Percentiles rank a stretch among this genome's conserved stretches.
Evolutionary conservation across 2,113 vertebrate genomes (phyloP).

Genomic region (Neofelis nebulosa): DNA sequence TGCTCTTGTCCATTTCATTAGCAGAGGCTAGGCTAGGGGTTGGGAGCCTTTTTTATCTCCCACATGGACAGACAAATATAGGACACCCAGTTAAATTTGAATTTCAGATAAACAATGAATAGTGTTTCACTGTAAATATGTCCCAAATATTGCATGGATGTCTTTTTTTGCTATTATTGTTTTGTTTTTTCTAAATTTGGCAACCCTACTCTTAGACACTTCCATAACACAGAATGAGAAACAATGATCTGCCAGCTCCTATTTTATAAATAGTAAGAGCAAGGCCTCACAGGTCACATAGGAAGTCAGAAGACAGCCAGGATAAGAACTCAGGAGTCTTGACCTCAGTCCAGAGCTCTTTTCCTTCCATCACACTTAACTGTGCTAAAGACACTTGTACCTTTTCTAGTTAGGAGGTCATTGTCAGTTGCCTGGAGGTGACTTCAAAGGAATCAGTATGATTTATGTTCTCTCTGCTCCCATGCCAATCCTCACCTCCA

Average conservation of each 20-base stretch:
- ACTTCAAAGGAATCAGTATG: slow-evolving; percentile 44
- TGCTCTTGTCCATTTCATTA: neutral
- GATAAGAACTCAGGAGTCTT: neutral
- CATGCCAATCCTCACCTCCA: neutral
- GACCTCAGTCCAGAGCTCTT: neutral
- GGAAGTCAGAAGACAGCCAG: neutral
- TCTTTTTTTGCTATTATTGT: neutral
- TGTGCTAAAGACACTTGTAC: neutral
- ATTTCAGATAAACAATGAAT: neutral
- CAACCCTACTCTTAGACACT: neutral
- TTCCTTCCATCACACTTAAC: slow-evolving; percentile 26
- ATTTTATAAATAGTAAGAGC: neutral
- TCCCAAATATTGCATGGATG: neutral
- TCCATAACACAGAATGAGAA: neutral
- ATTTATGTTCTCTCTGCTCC: slow-evolving; percentile 26
- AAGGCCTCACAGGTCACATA: neutral
- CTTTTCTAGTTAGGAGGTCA: neutral
- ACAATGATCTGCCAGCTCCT: neutral
- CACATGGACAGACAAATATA: neutral
- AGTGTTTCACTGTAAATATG: neutral
- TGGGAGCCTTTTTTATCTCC: neutral
- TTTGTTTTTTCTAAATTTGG: neutral
- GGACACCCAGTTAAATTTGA: neutral
- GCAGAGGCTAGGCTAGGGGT: neutral
- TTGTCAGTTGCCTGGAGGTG: slow-evolving; percentile 21